Base-by-base conservation (phyloP, 2,888 invertebrate genomes). In the Tromatobia lineatoria region DNA sequence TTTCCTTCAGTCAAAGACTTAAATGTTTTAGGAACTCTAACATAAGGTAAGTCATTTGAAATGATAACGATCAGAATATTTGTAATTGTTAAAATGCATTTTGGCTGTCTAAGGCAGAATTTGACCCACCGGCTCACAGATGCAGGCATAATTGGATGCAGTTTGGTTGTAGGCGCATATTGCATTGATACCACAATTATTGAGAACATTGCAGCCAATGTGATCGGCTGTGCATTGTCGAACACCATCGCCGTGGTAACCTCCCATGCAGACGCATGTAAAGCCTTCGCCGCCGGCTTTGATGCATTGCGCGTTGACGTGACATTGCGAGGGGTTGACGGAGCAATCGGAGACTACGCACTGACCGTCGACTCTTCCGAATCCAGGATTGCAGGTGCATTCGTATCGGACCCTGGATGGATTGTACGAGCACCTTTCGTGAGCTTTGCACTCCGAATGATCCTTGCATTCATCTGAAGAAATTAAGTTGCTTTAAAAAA, bases 161-260 rank as follows among this genome's bases (percentile, higher is more conserved):
- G 92, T 91, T 45, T 92, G 91, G 86, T 93, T 92, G 88, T 92
- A 93, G 13, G 90, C 94, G 93, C 99, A 99, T 50, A 95, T 95
- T 10, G 98, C 98, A 90, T 98, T 96, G 0, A 95, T 94, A 87
- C 96, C 97, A 93, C 99, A 99, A 91, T 97, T 97, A 90, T 97
- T 96, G 23, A 96, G 91, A 2, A 96, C 94, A 88, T 97, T 96
- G 90, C 98, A 98, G 10, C 96, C 96, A 52, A 93, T 91, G 86
- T 91, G 90, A 80, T 92, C 92, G 80, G 91, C 91, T 13, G 91
- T 88, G 85, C 94, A 93, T 66, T 92, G 91, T n/a, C 88, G 90
- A 8, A 92, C 87, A 10, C 93, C 93, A 76, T 94, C 93, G 2
- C 93, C 93, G 86, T 90, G 92, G 80, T 89, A 93, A 0, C 97